These are phyloP conservation scores for Mantis religiosa DNA, from an alignment of 2,888 invertebrate genomes.

Conservation along the genomic window DNA sequence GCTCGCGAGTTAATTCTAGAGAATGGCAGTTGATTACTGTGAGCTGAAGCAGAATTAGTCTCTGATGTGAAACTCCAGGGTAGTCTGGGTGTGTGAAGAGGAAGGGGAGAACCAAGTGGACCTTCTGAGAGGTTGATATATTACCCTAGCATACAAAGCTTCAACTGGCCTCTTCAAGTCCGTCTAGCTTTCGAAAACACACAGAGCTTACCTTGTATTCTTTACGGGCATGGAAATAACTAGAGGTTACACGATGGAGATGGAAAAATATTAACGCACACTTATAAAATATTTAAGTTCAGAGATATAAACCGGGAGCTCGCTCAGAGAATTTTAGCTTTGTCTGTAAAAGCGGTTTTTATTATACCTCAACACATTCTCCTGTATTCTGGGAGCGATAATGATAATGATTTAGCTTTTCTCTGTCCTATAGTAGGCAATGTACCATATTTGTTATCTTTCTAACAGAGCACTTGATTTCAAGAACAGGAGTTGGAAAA, in stretches of 20 bases:
- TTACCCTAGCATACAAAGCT: not conserved
- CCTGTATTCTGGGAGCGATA: too few species aligned
- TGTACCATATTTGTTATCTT: too few species aligned
- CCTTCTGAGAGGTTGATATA: not conserved
- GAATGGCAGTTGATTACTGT: constrained; percentile 29
- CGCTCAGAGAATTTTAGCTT: too few species aligned
- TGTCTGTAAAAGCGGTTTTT: too few species aligned
- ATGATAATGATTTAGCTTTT: too few species aligned
- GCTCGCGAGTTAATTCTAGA: constrained; percentile 26
- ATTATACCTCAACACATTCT: too few species aligned
- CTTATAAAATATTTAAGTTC: not conserved
- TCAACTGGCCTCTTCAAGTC: not conserved
- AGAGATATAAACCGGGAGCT: not conserved
- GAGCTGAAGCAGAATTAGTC: constrained; percentile 21
- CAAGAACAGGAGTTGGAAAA: too few species aligned
- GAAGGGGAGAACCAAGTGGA: not conserved
- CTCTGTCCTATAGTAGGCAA: too few species aligned
- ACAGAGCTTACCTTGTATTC: not conserved
- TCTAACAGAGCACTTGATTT: too few species aligned
- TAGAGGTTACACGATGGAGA: not conserved
- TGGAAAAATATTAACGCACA: not conserved
- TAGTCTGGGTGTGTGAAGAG: not conserved
- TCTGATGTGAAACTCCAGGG: not conserved
- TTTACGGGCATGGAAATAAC: not conserved
- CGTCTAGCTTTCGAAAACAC: not conserved